A percentile compares a stretch with the other conserved stretches of the same genome.
Evolutionary conservation across 2,797 vertebrate genomes (phyloP).

Genomic region (Ceryle rudis): DNA sequence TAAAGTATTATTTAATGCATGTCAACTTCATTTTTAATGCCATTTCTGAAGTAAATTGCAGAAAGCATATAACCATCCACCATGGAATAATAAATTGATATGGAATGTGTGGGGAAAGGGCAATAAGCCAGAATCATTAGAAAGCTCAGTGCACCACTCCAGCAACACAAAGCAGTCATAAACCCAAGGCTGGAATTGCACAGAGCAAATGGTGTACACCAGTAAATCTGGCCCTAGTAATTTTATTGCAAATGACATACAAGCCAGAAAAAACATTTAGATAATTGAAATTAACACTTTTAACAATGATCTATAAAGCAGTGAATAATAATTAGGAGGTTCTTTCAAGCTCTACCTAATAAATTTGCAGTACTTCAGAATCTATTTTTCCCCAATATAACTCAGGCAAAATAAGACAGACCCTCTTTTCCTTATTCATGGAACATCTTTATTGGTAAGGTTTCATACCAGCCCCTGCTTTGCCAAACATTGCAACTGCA

Average conservation of each 20-base stretch:
- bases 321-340: not conserved
- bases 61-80: constrained; percentile 11
- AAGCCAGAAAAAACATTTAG: constrained; percentile 51
- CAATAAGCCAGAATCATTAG: constrained; percentile 38
- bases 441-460: not conserved
- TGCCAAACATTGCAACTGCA: not conserved
- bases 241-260: constrained; percentile 28
- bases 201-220: not conserved
- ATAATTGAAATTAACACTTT: constrained; percentile 56
- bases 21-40: constrained; percentile 16
- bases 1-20: constrained; percentile 18
- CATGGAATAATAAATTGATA: constrained; percentile 25
- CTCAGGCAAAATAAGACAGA: not conserved
- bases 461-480: not conserved
- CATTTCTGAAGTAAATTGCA: constrained; percentile 35
- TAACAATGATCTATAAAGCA: constrained; percentile 21
- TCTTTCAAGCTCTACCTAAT: not conserved
- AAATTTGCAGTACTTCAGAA: not conserved
- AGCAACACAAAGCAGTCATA: not conserved
- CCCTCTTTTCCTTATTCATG: not conserved
- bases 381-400: not conserved
- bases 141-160: constrained; percentile 7
- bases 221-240: constrained; percentile 38
- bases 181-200: not conserved
- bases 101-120: not conserved